These are phyloP conservation scores for Lophotriccus pileatus DNA, from an alignment of 2,797 vertebrate genomes.

Conservation along the genomic window DNA sequence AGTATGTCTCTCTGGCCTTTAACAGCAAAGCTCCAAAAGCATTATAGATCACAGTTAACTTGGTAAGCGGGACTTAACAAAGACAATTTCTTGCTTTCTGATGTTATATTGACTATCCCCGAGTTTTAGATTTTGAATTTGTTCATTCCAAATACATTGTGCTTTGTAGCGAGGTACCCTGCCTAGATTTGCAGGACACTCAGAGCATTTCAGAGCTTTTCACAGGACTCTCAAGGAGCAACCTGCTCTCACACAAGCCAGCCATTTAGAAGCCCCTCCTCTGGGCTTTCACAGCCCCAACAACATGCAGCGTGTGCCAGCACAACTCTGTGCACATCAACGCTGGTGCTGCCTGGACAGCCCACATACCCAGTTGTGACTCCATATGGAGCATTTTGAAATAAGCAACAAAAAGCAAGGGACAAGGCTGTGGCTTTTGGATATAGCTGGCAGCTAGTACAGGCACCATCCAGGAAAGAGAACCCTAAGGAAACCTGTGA, in stretches of 20 bases:
- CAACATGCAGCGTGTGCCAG: rapidly evolving
- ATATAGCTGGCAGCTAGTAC: background rate
- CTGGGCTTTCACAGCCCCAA: rapidly evolving
- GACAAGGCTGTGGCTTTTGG: background rate
- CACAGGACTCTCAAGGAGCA: background rate
- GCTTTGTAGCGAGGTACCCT: background rate
- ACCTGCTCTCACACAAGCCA: rapidly evolving
- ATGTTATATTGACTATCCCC: background rate
- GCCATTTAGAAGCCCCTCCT: background rate
- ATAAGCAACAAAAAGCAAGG: background rate
- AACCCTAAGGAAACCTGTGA: background rate
- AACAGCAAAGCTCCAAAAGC: background rate
- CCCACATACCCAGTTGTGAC: no score
- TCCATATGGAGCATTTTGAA: background rate
- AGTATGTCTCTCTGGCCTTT: background rate
- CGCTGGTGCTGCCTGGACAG: rapidly evolving
- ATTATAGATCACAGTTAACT: background rate
- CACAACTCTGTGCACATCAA: background rate
- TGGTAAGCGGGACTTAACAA: background rate
- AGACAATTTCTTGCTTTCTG: background rate
- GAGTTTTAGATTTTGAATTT: background rate
- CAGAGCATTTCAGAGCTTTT: background rate
- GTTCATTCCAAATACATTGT: background rate
- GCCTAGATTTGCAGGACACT: background rate
- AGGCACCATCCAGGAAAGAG: background rate